phyloP scores from a whole-genome alignment of 2,113 vertebrate species.

The Onychorhynchus coronatus region DNA sequence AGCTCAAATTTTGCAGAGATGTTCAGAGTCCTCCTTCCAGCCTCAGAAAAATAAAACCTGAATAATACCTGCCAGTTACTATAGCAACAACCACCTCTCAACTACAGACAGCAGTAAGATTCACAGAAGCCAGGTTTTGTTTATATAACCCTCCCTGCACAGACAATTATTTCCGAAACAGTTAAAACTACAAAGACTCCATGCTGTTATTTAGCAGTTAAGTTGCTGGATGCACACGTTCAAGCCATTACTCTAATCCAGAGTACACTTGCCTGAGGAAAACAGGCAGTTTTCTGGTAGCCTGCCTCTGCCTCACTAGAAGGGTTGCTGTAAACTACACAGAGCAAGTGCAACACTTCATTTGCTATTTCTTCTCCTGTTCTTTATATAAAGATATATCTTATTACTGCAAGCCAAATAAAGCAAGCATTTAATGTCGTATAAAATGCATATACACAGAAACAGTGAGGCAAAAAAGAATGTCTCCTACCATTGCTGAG shows the following conservation, averaged over 20 bases:
- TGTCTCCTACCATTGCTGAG: background rate
- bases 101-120: background rate
- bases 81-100: background rate
- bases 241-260: background rate
- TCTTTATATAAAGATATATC: background rate
- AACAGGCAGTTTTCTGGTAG: slow-evolving; percentile 13
- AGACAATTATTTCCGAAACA: background rate
- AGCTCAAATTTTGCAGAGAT: background rate
- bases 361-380: background rate
- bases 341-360: background rate
- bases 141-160: background rate
- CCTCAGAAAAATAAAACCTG: background rate
- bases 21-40: background rate
- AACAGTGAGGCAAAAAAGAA: background rate
- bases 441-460: background rate
- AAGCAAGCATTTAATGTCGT: background rate
- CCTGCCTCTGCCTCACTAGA: background rate
- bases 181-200: background rate
- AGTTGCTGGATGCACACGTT: background rate
- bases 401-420: background rate
- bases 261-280: background rate
- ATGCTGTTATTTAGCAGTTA: background rate
- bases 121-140: background rate
- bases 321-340: background rate
- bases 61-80: background rate